These are phyloP conservation scores for Hippoglossus stenolepis DNA, from an alignment of 2,113 vertebrate species.

Conservation along the genomic window DNA sequence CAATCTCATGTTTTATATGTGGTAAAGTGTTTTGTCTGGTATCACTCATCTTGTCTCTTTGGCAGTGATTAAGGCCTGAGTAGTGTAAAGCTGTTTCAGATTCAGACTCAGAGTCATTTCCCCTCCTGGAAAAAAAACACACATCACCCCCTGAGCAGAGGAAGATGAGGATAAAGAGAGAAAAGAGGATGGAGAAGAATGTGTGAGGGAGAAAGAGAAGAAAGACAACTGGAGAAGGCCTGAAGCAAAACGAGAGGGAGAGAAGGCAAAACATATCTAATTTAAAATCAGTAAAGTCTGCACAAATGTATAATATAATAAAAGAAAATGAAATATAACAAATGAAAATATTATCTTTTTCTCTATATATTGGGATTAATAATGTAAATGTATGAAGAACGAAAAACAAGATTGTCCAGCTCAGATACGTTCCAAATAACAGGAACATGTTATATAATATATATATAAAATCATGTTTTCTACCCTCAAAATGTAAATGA, in stretches of 20 bases:
- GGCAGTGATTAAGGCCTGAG: background rate
- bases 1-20: background rate
- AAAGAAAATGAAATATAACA: no score
- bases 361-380: no score
- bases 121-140: constrained; percentile 64
- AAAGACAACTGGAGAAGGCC: background rate
- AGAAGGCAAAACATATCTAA: background rate
- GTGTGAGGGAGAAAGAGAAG: background rate
- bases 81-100: constrained; percentile 43
- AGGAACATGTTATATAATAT: no score
- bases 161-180: background rate
- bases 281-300: background rate
- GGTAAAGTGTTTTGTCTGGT: constrained; percentile 41
- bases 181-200: background rate
- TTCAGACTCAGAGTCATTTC: constrained; percentile 62
- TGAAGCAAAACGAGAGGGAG: background rate
- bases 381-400: no score
- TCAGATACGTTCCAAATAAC: no score
- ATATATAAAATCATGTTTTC: no score
- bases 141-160: background rate
- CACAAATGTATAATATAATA: no score
- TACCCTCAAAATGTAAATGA: no score
- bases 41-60: constrained; percentile 40
- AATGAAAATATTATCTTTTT: no score
- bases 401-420: no score